Percentiles rank a stretch among this genome's conserved stretches.
These are phyloP conservation scores for Gymnoscelis rufifasciata DNA, from an alignment of 2,888 invertebrate genomes.

Conservation along the genomic window DNA sequence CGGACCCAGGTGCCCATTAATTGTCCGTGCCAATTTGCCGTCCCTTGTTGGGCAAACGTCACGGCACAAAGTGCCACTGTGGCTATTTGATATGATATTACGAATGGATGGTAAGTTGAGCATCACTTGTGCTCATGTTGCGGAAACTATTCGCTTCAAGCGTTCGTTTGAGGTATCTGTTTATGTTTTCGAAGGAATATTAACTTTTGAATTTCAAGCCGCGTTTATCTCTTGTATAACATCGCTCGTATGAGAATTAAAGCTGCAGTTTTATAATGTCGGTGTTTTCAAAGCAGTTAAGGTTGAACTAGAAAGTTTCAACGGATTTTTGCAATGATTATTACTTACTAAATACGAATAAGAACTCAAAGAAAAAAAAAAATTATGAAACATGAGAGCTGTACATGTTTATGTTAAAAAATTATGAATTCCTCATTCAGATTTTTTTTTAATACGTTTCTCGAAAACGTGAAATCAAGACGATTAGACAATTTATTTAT, in stretches of 20 bases:
- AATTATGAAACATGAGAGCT: too few relatives aligned
- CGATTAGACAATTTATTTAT: too few relatives aligned
- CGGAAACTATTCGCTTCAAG: conserved; percentile 26
- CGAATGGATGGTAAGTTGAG: conserved; percentile 35
- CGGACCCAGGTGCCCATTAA: conserved; percentile 70
- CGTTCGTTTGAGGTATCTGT: conserved; percentile 22
- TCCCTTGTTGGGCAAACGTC: conserved; percentile 51
- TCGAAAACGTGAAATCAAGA: neutral
- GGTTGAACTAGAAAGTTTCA: too few relatives aligned
- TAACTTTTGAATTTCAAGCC: conserved; percentile 7
- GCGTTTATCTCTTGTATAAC: too few relatives aligned
- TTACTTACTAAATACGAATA: too few relatives aligned
- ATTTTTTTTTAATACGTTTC: too few relatives aligned
- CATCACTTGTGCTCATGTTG: conserved; percentile 32
- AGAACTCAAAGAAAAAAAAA: too few relatives aligned
- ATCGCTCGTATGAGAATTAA: neutral
- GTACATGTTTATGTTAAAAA: too few relatives aligned
- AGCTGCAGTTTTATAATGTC: neutral
- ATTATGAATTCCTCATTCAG: too few relatives aligned
- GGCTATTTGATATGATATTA: conserved; percentile 38
- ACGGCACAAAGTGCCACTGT: conserved; percentile 42
- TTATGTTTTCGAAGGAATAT: conserved; percentile 15
- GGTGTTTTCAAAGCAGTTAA: too few relatives aligned
- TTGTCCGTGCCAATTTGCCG: conserved; percentile 68
- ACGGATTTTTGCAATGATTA: too few relatives aligned